Evolutionary conservation across 2,797 vertebrate species (phyloP), one percentile per base, ranked within the genome.

Genomic region (Sebastes iracundus): DNA sequence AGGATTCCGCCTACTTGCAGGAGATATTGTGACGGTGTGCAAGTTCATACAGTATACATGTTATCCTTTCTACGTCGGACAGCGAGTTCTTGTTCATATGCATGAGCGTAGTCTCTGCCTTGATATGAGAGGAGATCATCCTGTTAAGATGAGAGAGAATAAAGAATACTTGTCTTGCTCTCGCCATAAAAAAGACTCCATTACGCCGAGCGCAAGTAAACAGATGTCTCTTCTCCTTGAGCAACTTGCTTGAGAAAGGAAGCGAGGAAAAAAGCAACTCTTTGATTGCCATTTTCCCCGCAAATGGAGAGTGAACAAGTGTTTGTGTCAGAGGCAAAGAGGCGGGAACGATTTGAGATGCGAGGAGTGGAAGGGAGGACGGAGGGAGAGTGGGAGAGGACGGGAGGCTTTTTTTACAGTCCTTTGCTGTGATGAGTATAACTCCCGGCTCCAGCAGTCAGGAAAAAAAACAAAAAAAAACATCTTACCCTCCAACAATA

Each of bases 261-360:
- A 85, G 46, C 4, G 3, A 77, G 33, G 16, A 63, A 53, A 52
- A 52, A 69, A 86, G 81, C 63, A 53, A 67, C 67, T 35, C 76
- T 85, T 88, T 82, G 73, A 90, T 85, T 77, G 79, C 67, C 18
- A 55, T 88, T 92, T 89, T 84, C 64, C 64, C 78, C 80, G 60
- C 68, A 88, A 80, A 86, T 73, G 22, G 79, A 79, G 61, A 16
- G 61, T 16, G 61, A 93, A 84, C 82, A 82, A 86, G 78, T 88
- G 81, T 85, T 88, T 58, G 75, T 89, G 86, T 92, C 88, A 80
- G 83, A 83, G 79, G 69, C 75, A 81, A 85, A 85, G 76, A 90
- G 75, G 63, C n/a, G 6, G 62, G 32, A 76, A 85, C 77, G 65
- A 85, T 83, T 60, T 67, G 65, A 63, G 62, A 63, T 2, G 3